These are phyloP conservation scores for Sarcophaga rosellei DNA, from an alignment of 2,888 invertebrate species.

Conservation along the genomic window DNA sequence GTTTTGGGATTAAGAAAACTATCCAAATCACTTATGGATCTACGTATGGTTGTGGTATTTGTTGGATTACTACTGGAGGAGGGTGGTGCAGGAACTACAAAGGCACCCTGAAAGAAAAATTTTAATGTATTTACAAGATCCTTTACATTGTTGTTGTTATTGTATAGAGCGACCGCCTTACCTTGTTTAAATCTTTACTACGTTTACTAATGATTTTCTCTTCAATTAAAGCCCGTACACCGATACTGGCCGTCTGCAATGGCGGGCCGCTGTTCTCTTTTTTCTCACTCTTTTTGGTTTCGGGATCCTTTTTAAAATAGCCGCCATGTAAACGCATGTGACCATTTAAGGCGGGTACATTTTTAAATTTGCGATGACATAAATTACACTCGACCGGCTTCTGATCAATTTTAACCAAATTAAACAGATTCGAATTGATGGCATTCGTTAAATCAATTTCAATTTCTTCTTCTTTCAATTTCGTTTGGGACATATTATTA, in stretches of 20 bases:
- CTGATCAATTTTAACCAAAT: slow-evolving; percentile 84
- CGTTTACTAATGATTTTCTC: slow-evolving; percentile 96
- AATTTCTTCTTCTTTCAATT: slow-evolving; percentile 74
- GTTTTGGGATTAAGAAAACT: slow-evolving; percentile 79
- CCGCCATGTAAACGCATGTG: slow-evolving; percentile 99
- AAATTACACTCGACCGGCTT: slow-evolving; percentile 97
- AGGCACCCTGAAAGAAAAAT: slow-evolving; percentile 77
- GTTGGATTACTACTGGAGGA: slow-evolving; percentile 74
- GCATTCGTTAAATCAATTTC: slow-evolving; percentile 73
- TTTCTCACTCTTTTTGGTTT: slow-evolving; percentile 92
- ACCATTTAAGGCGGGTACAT: slow-evolving; percentile 98
- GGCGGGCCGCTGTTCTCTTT: slow-evolving; percentile 92
- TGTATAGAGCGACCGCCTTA: slow-evolving; percentile 60
- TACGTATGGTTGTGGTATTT: slow-evolving; percentile 77
- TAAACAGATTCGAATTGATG: slow-evolving; percentile 79
- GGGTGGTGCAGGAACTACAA: slow-evolving; percentile 81
- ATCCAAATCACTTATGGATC: slow-evolving; percentile 79
- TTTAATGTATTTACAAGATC: not conserved
- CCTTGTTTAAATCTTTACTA: slow-evolving; percentile 82
- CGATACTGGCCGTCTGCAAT: slow-evolving; percentile 94
- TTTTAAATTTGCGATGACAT: slow-evolving; percentile 97
- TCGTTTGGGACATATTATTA: slow-evolving; percentile 70
- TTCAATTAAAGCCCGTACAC: slow-evolving; percentile 94
- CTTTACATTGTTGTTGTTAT: not conserved
- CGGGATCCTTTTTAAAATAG: slow-evolving; percentile 96